A percentile compares a stretch with the other conserved stretches of the same genome.
These are phyloP conservation scores for Amphimedon queenslandica DNA, from an alignment of 37 sponge, comb jelly and placozoan genomes.

Conservation along the genomic window DNA sequence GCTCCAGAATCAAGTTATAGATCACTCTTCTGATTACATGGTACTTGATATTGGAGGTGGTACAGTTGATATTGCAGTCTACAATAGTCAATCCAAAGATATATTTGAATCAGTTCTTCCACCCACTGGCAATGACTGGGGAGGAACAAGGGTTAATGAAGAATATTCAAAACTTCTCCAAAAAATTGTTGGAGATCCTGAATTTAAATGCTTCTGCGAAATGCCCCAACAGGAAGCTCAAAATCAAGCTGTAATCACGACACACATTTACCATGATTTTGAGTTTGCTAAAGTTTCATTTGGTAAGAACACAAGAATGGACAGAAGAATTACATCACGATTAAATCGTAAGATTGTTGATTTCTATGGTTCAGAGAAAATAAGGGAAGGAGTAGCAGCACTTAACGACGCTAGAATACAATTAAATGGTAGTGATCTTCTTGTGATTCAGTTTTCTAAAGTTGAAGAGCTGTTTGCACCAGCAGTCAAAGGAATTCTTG, in stretches of 20 bases:
- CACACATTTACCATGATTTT: slow-evolving; percentile 7
- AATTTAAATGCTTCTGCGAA: neutral
- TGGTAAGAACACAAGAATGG: neutral
- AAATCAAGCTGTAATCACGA: neutral
- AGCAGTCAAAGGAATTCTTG: neutral
- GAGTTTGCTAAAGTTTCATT: slow-evolving; percentile 17
- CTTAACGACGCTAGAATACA: neutral
- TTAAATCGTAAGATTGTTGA: neutral
- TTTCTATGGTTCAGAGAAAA: neutral
- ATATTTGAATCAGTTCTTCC: slow-evolving; percentile 5
- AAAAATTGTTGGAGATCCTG: slow-evolving; percentile 3
- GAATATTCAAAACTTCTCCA: slow-evolving; percentile 1
- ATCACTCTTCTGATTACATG: neutral
- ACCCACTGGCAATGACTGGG: slow-evolving; percentile 12
- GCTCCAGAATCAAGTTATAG: neutral
- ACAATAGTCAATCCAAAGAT: neutral
- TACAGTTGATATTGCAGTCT: slow-evolving; percentile 24
- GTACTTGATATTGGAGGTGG: slow-evolving; percentile 40
- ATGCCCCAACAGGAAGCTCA: slow-evolving; percentile 1
- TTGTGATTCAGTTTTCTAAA: neutral
- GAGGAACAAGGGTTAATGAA: slow-evolving; percentile 15
- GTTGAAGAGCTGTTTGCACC: slow-evolving; percentile 15
- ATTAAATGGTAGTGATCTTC: neutral
- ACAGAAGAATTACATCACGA: neutral
- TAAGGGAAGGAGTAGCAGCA: neutral